These are phyloP conservation scores for Actinernus sp. DNA, from an alignment of 92 coral and sea anemone genomes.

Conservation along the genomic window DNA sequence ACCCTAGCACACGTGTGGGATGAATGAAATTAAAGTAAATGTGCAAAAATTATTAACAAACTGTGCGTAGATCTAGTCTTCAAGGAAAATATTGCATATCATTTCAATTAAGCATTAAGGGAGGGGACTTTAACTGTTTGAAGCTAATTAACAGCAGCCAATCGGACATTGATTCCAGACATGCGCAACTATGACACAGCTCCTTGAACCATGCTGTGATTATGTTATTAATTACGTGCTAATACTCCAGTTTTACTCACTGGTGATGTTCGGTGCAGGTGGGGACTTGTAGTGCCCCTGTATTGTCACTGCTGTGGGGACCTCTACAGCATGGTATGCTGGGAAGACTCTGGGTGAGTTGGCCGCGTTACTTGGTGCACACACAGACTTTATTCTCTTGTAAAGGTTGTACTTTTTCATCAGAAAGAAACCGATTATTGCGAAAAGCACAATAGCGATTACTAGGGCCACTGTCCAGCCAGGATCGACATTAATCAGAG, in stretches of 20 bases:
- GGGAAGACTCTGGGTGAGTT: not conserved
- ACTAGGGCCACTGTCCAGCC: constrained; percentile 21
- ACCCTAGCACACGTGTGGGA: no score
- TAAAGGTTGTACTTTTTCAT: constrained; percentile 4
- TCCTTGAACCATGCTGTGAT: no score
- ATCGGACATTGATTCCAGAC: no score
- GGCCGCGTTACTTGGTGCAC: not conserved
- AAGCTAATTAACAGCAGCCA: no score
- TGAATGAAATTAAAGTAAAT: no score
- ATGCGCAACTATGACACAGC: no score
- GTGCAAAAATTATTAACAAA: no score
- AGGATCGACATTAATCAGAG: constrained; percentile 17
- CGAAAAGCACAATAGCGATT: constrained; percentile 2
- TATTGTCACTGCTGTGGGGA: not conserved
- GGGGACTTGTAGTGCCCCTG: constrained; percentile 2
- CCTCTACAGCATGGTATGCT: not conserved
- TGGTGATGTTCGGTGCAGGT: constrained; percentile 5
- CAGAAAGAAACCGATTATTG: not conserved
- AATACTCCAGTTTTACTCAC: not conserved
- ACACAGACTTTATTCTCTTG: constrained; percentile 17
- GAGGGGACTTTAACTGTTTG: no score
- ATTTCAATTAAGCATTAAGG: no score
- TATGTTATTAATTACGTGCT: no score
- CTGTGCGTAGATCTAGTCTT: no score
- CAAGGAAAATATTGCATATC: no score